Base-by-base conservation (phyloP, 2,113 vertebrate species). In the Salminus brasiliensis region DNA sequence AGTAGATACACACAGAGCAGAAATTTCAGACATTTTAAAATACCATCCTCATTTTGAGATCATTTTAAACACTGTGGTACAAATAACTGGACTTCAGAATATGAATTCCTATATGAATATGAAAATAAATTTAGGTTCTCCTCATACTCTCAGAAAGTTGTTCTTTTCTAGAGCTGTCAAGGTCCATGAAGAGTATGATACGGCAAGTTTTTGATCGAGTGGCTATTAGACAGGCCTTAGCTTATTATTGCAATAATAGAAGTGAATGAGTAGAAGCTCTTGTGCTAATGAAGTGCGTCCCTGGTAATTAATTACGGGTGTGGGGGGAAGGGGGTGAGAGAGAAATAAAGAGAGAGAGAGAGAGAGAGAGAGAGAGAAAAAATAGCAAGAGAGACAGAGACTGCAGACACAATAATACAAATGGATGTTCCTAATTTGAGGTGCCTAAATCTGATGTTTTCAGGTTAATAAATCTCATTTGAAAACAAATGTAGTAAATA, bases 211-310 rank as follows among this genome's bases (percentile, higher is more conserved):
- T 75, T 83, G 67, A 83, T 83, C 72, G 72, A 84, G 73, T 39
- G 62, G 68, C 82, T 77, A 84, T 84, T 84, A 80, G 62, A 59
- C 57, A 57, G 77, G 45, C 49, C 81, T 70, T 65, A 62, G 71
- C 74, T 76, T 84, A 76, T 84, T 80, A 84, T 80, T 55, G 65
- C 73, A 68, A 62, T 77, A 77, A 80, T 84, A 53, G 65, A 84
- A 77, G 60, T 30, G 78, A 84, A 80, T 73, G 79, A 80, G 69
- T 66, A 34, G 69, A 80, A 41, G 60, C 60, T 80, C 75, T 76
- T 41, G 62, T 77, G 69, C 82, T 84, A 84, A 84, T 84, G 82
- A 80, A 84, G 78, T 69, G 73, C 53, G 29, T 84, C 82, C 60
- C 65, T 68, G 12, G 60, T 77, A 77, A 84, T 84, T 80, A 76